A percentile compares a stretch with the other conserved stretches of the same genome.
Evolutionary conservation across 2,113 vertebrate genomes (phyloP).

Genomic region (Tychaedon coryphoeus): DNA sequence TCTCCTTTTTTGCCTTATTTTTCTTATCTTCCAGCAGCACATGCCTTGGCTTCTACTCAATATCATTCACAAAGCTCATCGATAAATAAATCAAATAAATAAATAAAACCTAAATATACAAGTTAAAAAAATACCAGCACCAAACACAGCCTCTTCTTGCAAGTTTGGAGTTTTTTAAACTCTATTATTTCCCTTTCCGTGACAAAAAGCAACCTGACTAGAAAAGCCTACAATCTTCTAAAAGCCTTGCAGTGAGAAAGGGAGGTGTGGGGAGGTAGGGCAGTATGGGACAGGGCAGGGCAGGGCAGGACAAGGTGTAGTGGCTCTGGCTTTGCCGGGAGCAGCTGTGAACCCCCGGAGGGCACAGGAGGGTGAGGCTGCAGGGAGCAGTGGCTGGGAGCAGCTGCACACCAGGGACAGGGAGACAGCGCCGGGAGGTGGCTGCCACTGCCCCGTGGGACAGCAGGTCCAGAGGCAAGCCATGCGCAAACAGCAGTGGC

Average conservation of each 20-base stretch:
- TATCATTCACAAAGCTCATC: not conserved
- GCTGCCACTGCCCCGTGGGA: not conserved
- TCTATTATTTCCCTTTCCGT: not conserved
- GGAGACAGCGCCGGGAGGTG: rapidly evolving
- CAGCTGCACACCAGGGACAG: rapidly evolving
- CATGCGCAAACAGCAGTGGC: rapidly evolving
- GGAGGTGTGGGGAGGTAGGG: not conserved
- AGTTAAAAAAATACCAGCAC: not conserved
- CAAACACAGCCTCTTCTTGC: not conserved
- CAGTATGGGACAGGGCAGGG: not conserved
- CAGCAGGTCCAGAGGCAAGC: not conserved
- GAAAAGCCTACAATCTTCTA: not conserved
- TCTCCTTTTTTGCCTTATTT: not conserved
- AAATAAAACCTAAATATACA: not conserved
- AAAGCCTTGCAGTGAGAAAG: not conserved
- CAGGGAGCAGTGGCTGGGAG: rapidly evolving
- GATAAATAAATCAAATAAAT: not conserved
- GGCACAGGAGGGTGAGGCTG: rapidly evolving
- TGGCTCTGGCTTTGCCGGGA: rapidly evolving
- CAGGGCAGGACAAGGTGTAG: not conserved
- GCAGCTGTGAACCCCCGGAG: rapidly evolving
- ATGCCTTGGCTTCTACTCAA: not conserved
- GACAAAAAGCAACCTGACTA: not conserved
- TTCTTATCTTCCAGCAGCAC: constrained; percentile 24
- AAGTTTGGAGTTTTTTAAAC: not conserved